Percentiles rank a stretch among this genome's conserved stretches.
These are phyloP conservation scores for Mustela lutreola DNA, from an alignment of 2,113 vertebrate species.

Conservation along the genomic window DNA sequence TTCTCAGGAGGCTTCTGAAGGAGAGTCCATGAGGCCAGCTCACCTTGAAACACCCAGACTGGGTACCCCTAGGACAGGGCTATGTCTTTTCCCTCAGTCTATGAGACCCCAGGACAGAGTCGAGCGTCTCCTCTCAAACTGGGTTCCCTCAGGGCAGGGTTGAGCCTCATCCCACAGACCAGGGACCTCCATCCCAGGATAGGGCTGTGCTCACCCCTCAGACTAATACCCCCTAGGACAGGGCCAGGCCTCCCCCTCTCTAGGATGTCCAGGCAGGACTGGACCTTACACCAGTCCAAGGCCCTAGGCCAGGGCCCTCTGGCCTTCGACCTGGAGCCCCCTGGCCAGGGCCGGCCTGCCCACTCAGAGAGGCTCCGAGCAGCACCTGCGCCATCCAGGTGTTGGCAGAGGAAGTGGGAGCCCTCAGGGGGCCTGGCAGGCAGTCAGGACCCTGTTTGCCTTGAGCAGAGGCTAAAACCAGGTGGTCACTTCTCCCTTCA, in stretches of 20 bases:
- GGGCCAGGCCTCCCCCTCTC: neutral
- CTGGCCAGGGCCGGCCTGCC: neutral
- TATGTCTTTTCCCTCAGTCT: neutral
- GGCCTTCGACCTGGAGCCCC: neutral
- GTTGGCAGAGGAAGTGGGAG: constrained; percentile 65
- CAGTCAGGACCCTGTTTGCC: constrained; percentile 75
- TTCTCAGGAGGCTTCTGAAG: neutral
- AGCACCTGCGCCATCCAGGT: constrained; percentile 47
- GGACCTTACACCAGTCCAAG: neutral
- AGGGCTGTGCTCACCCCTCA: neutral
- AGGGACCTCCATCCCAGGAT: neutral
- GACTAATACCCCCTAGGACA: neutral
- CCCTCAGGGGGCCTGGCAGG: constrained; percentile 72
- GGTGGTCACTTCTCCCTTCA: constrained; percentile 79
- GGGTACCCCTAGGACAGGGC: neutral
- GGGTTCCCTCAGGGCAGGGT: neutral
- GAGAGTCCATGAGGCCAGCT: neutral
- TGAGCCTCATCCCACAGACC: neutral
- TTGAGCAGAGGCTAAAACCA: constrained; percentile 66
- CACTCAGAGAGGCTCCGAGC: neutral
- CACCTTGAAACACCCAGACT: neutral
- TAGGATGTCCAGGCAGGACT: neutral
- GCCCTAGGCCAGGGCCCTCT: neutral
- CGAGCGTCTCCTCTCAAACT: neutral
- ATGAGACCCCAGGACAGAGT: neutral